Evolutionary conservation across 2,113 vertebrate species (phyloP).

Genomic region (Natator depressus): DNA sequence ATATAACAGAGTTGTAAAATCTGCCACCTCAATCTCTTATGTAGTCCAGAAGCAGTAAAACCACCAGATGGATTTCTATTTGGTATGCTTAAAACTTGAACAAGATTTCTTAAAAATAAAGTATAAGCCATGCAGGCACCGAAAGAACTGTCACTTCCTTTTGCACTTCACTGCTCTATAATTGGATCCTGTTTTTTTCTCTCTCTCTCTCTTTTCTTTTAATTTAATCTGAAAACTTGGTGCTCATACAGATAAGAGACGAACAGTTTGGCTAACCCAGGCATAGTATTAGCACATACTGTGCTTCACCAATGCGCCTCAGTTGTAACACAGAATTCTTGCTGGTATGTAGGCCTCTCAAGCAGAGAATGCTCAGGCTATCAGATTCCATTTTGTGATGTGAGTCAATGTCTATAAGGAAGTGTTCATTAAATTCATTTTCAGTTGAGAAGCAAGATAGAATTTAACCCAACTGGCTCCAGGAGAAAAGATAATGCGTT

Average conservation of each 20-base stretch:
- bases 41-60: neutral
- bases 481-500: fast-evolving
- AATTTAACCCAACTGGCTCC: neutral
- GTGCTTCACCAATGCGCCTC: neutral
- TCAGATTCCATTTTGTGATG: neutral
- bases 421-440: fast-evolving
- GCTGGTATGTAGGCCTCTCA: neutral
- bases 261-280: fast-evolving
- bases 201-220: neutral
- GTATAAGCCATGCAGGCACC: fast-evolving
- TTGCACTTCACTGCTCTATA: neutral
- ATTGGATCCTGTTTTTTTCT: neutral
- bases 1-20: neutral
- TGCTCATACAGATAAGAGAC: fast-evolving
- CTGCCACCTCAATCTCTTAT: neutral
- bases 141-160: neutral
- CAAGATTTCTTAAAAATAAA: neutral
- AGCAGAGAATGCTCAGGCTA: neutral
- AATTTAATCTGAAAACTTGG: neutral
- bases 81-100: neutral
- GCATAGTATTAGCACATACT: neutral
- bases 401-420: neutral
- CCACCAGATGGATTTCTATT: conserved; percentile 16
- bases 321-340: neutral
- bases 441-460: neutral